phyloP scores from a whole-genome alignment of 2,888 invertebrate species.

The Balanococcus diminutus region DNA sequence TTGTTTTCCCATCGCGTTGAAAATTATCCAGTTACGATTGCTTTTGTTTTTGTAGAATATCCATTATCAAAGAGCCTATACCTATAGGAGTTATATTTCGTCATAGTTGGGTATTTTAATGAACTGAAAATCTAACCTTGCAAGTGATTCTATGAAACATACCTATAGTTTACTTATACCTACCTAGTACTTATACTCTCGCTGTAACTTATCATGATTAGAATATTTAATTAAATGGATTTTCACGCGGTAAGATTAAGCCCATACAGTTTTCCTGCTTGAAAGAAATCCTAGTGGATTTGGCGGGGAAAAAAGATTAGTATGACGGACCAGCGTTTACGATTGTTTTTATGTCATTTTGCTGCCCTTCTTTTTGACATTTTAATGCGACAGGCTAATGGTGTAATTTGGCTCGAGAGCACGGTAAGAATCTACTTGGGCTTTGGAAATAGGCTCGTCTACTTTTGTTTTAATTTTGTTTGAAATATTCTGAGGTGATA shows the following conservation, averaged over 20 bases:
- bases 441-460: too few relatives aligned
- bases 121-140: slow-evolving; percentile 19
- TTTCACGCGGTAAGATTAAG: background rate
- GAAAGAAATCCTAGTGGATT: slow-evolving; percentile 7
- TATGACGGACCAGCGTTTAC: background rate
- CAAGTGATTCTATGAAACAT: background rate
- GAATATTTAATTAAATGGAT: background rate
- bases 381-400: background rate
- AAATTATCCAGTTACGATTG: background rate
- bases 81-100: background rate
- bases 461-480: too few relatives aligned
- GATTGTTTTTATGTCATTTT: background rate
- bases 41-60: background rate
- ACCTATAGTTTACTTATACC: background rate
- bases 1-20: background rate
- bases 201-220: background rate
- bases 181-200: background rate
- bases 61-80: background rate
- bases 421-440: too few relatives aligned
- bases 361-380: background rate
- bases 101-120: background rate
- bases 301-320: background rate
- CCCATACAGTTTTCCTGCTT: background rate
- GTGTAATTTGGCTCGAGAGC: too few relatives aligned
- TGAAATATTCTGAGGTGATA: too few relatives aligned